Conservation (phyloP, 2,113 vertebrate genomes). For the Caloenas nicobarica region DNA sequence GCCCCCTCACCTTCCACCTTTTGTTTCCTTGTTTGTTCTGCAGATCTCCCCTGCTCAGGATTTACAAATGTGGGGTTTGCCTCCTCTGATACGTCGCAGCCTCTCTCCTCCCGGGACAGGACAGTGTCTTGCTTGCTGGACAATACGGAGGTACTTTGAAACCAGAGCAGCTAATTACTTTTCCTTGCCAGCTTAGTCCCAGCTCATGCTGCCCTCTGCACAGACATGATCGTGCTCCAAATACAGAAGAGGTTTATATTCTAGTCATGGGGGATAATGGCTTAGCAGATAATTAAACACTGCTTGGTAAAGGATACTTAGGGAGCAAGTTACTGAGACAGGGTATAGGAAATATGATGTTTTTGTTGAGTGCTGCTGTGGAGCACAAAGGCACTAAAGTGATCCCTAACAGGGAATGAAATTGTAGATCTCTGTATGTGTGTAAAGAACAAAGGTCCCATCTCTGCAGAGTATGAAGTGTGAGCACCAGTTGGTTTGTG, state of each 20-base stretch:
- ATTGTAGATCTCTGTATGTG: neutral
- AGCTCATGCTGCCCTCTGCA: neutral
- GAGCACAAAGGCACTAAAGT: neutral
- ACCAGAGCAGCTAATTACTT: neutral
- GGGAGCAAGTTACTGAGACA: neutral
- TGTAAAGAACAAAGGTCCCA: neutral
- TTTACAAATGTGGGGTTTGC: neutral
- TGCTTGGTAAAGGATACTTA: neutral
- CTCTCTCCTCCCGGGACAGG: neutral
- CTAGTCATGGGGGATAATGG: neutral
- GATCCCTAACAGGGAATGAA: neutral
- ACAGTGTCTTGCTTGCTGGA: neutral
- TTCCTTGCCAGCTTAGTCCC: neutral
- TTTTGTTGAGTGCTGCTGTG: neutral
- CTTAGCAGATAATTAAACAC: neutral
- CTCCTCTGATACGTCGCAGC: rapidly evolving
- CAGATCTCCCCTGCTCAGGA: rapidly evolving
- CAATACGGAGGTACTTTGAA: neutral
- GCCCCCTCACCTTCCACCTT: neutral
- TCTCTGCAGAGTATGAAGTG: neutral
- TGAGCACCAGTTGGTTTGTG: neutral
- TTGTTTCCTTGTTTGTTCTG: neutral
- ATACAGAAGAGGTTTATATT: neutral
- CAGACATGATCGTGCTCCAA: neutral
- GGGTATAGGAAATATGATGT: neutral